Percentiles rank a stretch among this genome's conserved stretches.
phyloP scores from a whole-genome alignment of 1,140 invertebrate species.

The Chironomus striatipennis region DNA sequence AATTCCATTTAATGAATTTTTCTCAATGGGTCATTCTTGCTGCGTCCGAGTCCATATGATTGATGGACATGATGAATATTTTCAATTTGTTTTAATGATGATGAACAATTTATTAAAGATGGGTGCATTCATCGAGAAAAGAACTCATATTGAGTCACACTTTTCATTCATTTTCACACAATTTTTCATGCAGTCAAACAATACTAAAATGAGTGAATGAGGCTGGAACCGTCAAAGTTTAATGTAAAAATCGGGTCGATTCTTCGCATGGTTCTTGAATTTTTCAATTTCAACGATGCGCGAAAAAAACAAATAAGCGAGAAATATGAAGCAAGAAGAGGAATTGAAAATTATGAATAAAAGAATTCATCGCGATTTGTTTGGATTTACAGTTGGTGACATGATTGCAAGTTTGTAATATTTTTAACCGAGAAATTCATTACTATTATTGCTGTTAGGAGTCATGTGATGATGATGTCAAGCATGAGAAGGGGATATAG shows the following conservation, averaged over 20 bases:
- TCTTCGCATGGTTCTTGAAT: slow-evolving; percentile 7
- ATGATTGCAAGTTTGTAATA: background rate
- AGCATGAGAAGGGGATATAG: no score
- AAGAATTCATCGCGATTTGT: background rate
- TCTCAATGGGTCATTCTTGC: background rate
- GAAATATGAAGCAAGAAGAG: no score
- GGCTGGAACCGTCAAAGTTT: background rate
- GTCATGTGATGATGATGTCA: no score
- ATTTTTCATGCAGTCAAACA: no score
- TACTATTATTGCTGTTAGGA: no score
- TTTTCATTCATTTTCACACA: no score
- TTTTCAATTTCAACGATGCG: slow-evolving; percentile 12
- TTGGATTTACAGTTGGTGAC: background rate
- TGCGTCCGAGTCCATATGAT: background rate
- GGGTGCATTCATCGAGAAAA: no score
- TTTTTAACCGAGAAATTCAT: no score
- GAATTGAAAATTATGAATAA: no score
- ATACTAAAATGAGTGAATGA: background rate
- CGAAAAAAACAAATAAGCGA: background rate
- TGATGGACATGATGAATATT: slow-evolving; percentile 7
- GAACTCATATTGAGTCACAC: no score
- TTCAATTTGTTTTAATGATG: background rate
- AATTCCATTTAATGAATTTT: background rate
- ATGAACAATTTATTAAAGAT: no score
- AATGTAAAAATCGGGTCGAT: background rate